Evolutionary conservation across 2,113 vertebrate genomes (phyloP).

Genomic region (Spheniscus mendiculus): DNA sequence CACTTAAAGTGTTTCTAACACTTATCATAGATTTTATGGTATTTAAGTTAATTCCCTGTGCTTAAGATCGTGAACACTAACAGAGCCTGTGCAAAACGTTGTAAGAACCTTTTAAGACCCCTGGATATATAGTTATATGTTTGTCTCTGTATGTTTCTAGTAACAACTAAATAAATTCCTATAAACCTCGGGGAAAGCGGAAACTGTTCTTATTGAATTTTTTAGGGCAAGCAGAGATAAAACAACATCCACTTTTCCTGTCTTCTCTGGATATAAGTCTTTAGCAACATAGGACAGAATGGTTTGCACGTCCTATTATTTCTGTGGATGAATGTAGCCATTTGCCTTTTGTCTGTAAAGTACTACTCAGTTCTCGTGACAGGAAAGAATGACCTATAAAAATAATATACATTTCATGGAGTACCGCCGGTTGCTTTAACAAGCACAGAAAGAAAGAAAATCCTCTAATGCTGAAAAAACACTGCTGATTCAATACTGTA

Average conservation of each 20-base stretch:
- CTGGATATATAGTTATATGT: neutral
- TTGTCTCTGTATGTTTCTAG: neutral
- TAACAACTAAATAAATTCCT: neutral
- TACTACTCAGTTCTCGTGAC: neutral
- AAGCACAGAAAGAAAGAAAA: neutral
- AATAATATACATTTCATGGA: constrained; percentile 1
- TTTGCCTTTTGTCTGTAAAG: neutral
- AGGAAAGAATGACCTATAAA: neutral
- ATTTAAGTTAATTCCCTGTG: neutral
- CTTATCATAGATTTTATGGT: neutral
- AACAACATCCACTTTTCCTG: neutral
- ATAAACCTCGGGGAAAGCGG: neutral
- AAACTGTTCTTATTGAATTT: neutral
- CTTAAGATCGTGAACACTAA: neutral
- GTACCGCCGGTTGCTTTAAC: neutral
- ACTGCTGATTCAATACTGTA: neutral
- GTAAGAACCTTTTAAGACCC: neutral
- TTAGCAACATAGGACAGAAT: neutral
- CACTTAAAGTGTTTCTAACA: neutral
- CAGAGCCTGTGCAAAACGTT: neutral
- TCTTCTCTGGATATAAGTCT: neutral
- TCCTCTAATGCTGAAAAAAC: neutral
- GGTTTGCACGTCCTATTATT: neutral
- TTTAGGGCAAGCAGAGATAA: neutral
- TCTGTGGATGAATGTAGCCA: neutral